phyloP scores from a whole-genome alignment of 2,888 invertebrate species.

The Eutolmus rufibarbis region DNA sequence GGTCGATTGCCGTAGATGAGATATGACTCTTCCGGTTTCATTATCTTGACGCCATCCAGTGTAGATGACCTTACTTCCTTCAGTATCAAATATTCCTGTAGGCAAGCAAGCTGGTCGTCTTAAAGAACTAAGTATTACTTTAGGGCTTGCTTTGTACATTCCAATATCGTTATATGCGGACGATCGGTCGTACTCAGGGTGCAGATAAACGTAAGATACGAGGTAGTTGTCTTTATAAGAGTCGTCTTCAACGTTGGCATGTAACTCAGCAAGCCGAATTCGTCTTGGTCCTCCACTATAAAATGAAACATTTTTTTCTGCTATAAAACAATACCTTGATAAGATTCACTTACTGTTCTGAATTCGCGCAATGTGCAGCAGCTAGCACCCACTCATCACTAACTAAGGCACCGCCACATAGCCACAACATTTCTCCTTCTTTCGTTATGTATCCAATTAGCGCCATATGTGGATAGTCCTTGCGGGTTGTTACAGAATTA shows the following conservation, averaged over 20 bases:
- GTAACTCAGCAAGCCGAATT: not conserved
- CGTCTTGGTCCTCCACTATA: not conserved
- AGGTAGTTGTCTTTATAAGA: not conserved
- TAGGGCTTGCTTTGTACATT: slow-evolving; percentile 55
- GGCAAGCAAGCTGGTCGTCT: not conserved
- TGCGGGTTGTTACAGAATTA: not conserved
- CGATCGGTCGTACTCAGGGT: not conserved
- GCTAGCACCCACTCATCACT: slow-evolving; percentile 65
- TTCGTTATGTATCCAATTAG: slow-evolving; percentile 52
- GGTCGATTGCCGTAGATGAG: not conserved
- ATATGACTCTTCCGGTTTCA: not conserved
- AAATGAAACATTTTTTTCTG: not conserved
- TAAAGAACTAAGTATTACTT: not conserved
- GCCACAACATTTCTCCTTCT: slow-evolving; percentile 52
- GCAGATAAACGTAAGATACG: not conserved
- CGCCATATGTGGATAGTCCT: slow-evolving; percentile 54
- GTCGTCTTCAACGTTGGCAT: not conserved
- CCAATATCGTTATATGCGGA: not conserved
- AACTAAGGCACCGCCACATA: slow-evolving; percentile 67
- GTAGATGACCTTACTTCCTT: not conserved
- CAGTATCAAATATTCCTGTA: not conserved
- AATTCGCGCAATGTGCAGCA: slow-evolving; percentile 66
- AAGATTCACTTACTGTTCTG: slow-evolving; percentile 41
- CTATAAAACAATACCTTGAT: not conserved
- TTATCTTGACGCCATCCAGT: not conserved